Evolutionary conservation across 2,888 invertebrate genomes (phyloP).

Genomic region (Apodemia hepburni): DNA sequence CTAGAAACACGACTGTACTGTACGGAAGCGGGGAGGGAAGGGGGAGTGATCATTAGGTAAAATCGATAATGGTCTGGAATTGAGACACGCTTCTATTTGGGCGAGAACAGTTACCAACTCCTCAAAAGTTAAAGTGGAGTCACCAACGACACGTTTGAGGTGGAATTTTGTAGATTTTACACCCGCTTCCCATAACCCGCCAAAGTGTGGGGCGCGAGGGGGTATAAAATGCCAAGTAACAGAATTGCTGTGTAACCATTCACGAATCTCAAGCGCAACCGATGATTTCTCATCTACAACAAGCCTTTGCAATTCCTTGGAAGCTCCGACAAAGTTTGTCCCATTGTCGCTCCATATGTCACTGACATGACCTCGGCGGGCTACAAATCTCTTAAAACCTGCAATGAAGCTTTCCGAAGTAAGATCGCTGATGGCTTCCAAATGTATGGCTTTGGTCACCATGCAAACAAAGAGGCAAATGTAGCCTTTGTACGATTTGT

Average conservation of each 20-base stretch:
- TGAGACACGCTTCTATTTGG: slow-evolving; percentile 32
- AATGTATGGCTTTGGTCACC: slow-evolving; percentile 26
- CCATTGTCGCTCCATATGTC: slow-evolving; percentile 27
- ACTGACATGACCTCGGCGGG: slow-evolving; percentile 28
- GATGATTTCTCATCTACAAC: slow-evolving; percentile 14
- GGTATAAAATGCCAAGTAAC: slow-evolving; percentile 32
- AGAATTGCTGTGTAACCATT: neutral
- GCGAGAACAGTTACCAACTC: slow-evolving; percentile 27
- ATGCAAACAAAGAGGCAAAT: slow-evolving; percentile 22
- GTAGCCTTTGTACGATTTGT: slow-evolving; percentile 25
- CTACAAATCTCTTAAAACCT: slow-evolving; percentile 28
- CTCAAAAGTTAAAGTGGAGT: slow-evolving; percentile 27
- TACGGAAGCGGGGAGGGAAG: neutral
- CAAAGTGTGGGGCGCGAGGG: slow-evolving; percentile 30
- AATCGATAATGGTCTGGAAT: slow-evolving; percentile 26
- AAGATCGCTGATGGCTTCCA: slow-evolving; percentile 26
- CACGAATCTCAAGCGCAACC: neutral
- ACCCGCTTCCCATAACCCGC: slow-evolving; percentile 35
- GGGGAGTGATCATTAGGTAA: neutral
- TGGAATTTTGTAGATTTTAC: slow-evolving; percentile 29
- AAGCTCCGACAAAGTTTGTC: slow-evolving; percentile 29
- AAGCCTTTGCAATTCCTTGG: slow-evolving; percentile 19
- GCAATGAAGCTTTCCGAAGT: slow-evolving; percentile 26
- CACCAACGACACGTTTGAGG: slow-evolving; percentile 23
- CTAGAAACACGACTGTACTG: too few species aligned